A percentile compares a stretch with the other conserved stretches of the same genome.
Conservation (phyloP, 2,797 vertebrate species). For the Ptychadena robeensis region DNA sequence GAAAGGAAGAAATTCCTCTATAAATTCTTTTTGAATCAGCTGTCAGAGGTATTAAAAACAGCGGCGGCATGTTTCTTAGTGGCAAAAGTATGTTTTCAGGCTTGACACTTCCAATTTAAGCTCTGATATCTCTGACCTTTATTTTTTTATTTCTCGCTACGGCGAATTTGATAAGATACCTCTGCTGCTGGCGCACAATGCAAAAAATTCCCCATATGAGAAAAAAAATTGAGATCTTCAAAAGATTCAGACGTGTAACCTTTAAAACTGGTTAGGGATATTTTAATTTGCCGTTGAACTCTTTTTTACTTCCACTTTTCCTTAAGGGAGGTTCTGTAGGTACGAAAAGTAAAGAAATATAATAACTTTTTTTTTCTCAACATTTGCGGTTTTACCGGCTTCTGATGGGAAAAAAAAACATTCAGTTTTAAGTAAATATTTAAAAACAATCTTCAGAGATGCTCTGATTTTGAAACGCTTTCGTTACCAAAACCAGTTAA, state of each 20-base stretch:
- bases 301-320: constrained; percentile 30
- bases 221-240: constrained; percentile 22
- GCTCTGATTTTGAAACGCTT: too few relatives aligned
- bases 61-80: background rate
- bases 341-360: background rate
- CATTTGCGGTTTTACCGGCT: background rate
- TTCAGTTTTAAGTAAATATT: background rate
- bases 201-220: constrained; percentile 22
- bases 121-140: constrained; percentile 41
- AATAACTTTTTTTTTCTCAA: background rate
- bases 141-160: constrained; percentile 16
- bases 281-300: constrained; percentile 38
- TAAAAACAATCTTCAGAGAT: background rate
- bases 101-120: constrained; percentile 40
- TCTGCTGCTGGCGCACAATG: constrained; percentile 28
- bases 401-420: too few relatives aligned
- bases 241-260: constrained; percentile 51
- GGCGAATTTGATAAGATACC: constrained; percentile 40
- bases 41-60: constrained; percentile 6
- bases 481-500: too few relatives aligned
- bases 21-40: background rate
- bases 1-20: background rate
- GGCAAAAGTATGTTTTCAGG: constrained; percentile 26
- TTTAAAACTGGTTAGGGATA: constrained; percentile 44
- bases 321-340: background rate